phyloP scores from a whole-genome alignment of 2,888 invertebrate genomes.

The Hirudinaria manillensis region DNA sequence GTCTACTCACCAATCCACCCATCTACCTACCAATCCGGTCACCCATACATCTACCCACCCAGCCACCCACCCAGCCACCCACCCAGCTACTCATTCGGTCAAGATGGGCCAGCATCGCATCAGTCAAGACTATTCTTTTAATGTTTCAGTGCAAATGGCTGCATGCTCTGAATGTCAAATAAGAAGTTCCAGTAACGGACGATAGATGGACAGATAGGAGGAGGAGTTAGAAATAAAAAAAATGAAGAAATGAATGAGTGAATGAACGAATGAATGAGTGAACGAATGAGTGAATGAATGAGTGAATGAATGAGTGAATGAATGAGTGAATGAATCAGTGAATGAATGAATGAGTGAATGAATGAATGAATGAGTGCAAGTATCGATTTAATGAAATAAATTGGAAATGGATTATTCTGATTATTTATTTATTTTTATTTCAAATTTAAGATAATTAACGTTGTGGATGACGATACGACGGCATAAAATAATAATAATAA shows the following conservation, averaged over 20 bases:
- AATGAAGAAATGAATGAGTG: neutral
- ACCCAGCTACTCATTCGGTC: no score
- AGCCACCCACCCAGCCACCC: no score
- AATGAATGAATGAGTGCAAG: neutral
- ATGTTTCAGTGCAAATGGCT: slow-evolving; percentile 19
- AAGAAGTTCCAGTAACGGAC: neutral
- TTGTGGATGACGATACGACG: no score
- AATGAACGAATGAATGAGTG: neutral
- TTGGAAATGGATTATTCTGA: no score
- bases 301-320: neutral
- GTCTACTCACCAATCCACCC: no score
- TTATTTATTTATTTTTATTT: no score
- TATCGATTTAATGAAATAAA: no score
- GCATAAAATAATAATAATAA: no score
- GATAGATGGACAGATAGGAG: slow-evolving; percentile 11
- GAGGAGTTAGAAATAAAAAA: neutral
- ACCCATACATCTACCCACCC: no score
- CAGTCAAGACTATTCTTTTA: slow-evolving; percentile 3
- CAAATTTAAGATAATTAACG: no score
- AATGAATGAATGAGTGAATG: neutral
- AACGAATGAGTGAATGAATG: neutral
- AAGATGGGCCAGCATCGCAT: no score
- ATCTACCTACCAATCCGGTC: no score
- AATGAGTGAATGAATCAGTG: neutral
- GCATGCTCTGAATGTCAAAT: slow-evolving; percentile 7